A percentile compares a stretch with the other conserved stretches of the same genome.
Evolutionary conservation across 2,888 invertebrate genomes (phyloP).

Genomic region (Coelopa pilipes): DNA sequence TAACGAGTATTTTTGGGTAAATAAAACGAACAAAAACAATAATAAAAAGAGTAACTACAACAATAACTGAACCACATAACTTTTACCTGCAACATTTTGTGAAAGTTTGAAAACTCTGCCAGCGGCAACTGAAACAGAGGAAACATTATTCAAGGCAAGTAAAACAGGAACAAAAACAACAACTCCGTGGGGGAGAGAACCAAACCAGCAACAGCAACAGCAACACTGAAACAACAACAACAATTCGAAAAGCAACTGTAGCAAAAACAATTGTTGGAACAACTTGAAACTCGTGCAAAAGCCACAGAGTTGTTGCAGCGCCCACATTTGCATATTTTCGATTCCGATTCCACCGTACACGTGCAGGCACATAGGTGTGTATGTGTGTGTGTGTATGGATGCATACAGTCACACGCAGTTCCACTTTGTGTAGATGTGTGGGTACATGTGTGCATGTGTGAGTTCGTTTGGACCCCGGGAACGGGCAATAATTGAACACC

Average conservation of each 20-base stretch:
- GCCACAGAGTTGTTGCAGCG: neutral
- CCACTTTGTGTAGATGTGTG: no score
- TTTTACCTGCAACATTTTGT: no score
- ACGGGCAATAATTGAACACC: neutral
- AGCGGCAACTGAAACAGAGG: no score
- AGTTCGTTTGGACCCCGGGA: neutral
- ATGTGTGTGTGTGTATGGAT: neutral
- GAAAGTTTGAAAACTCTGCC: no score
- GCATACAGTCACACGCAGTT: no score
- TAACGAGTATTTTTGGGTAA: no score
- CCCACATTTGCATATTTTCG: neutral
- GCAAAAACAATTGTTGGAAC: neutral
- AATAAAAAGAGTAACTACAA: no score
- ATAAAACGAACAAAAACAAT: no score
- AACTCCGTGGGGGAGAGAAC: neutral
- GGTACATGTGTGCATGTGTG: neutral
- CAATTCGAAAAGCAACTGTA: neutral
- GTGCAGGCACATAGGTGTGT: no score
- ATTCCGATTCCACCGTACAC: no score
- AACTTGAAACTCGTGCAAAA: neutral
- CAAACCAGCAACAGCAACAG: neutral
- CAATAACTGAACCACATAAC: no score
- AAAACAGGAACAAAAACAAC: neutral
- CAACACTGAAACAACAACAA: neutral
- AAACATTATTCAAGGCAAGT: no score